Percentiles rank a stretch among this genome's conserved stretches.
These are phyloP conservation scores for Cochlearius cochlearius DNA, from an alignment of 2,113 vertebrate species.

Conservation along the genomic window DNA sequence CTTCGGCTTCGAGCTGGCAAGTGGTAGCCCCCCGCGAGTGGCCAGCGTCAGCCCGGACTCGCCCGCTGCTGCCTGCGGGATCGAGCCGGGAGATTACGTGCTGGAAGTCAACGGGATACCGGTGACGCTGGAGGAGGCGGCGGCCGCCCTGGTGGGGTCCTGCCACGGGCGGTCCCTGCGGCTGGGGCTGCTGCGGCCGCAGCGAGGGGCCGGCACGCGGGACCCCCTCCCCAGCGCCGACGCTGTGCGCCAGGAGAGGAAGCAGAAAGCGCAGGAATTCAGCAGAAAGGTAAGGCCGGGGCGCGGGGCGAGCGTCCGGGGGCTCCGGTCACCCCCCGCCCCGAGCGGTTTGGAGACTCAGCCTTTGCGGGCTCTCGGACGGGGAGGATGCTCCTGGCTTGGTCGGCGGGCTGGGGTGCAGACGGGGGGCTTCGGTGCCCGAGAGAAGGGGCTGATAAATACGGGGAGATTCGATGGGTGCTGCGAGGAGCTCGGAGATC, in stretches of 20 bases:
- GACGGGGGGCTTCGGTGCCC: rapidly evolving
- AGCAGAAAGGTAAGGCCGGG: slow-evolving; percentile 81
- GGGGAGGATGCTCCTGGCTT: background rate
- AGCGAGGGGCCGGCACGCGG: slow-evolving; percentile 25
- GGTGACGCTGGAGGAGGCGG: slow-evolving; percentile 74
- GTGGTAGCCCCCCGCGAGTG: slow-evolving; percentile 80
- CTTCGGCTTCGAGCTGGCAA: slow-evolving; percentile 80
- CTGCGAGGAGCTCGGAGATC: background rate
- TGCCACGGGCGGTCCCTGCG: slow-evolving; percentile 73
- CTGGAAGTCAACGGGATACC: slow-evolving; percentile 85
- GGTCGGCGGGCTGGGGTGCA: background rate
- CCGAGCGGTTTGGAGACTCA: rapidly evolving
- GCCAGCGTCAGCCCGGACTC: slow-evolving; percentile 80
- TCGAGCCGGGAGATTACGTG: slow-evolving; percentile 82
- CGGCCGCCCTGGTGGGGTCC: slow-evolving; percentile 72
- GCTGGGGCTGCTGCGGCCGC: slow-evolving; percentile 81
- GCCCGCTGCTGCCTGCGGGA: slow-evolving; percentile 77
- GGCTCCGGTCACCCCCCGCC: rapidly evolving
- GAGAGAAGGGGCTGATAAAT: background rate
- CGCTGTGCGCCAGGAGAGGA: slow-evolving; percentile 75
- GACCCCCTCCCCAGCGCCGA: slow-evolving; percentile 66
- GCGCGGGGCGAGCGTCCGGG: rapidly evolving
- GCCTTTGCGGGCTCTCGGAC: rapidly evolving
- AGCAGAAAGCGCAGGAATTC: slow-evolving; percentile 91
- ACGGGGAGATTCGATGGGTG: background rate